Percentiles rank a stretch among this genome's conserved stretches.
Evolutionary conservation across 2,888 invertebrate species (phyloP).

Genomic region (Blastobasis adustella): DNA sequence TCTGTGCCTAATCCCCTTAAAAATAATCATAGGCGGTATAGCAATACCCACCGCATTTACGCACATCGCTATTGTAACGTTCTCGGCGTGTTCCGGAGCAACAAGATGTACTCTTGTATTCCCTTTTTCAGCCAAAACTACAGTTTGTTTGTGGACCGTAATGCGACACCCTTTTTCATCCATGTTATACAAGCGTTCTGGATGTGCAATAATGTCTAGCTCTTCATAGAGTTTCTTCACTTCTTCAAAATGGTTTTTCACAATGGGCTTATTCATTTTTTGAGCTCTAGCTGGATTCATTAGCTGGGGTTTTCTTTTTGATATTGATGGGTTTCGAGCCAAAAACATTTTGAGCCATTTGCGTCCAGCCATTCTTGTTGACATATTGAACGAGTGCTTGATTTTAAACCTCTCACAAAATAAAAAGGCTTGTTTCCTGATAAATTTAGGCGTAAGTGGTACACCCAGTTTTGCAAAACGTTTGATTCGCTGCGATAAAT

Average conservation of each 20-base stretch:
- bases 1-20: constrained; percentile 10
- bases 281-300: constrained; percentile 24
- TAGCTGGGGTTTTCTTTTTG: constrained; percentile 19
- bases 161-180: constrained; percentile 21
- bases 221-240: constrained; percentile 12
- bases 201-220: constrained; percentile 10
- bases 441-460: constrained; percentile 23
- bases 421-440: constrained; percentile 14
- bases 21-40: constrained; percentile 17
- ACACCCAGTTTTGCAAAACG: constrained; percentile 22
- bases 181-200: constrained; percentile 18
- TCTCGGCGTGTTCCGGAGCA: constrained; percentile 18
- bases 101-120: constrained; percentile 18
- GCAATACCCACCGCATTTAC: constrained; percentile 13
- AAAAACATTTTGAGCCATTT: constrained; percentile 11
- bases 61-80: constrained; percentile 6
- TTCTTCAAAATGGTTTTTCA: constrained; percentile 17
- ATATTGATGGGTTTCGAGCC: constrained; percentile 17
- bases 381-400: constrained; percentile 1
- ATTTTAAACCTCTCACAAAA: constrained; percentile 7
- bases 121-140: constrained; percentile 18
- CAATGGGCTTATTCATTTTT: constrained; percentile 21
- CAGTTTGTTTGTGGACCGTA: constrained; percentile 19
- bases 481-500: constrained; percentile 22
- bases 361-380: neutral